These are phyloP conservation scores for Branchipolynoe longqiensis DNA, from an alignment of 2,888 invertebrate genomes.

Conservation along the genomic window DNA sequence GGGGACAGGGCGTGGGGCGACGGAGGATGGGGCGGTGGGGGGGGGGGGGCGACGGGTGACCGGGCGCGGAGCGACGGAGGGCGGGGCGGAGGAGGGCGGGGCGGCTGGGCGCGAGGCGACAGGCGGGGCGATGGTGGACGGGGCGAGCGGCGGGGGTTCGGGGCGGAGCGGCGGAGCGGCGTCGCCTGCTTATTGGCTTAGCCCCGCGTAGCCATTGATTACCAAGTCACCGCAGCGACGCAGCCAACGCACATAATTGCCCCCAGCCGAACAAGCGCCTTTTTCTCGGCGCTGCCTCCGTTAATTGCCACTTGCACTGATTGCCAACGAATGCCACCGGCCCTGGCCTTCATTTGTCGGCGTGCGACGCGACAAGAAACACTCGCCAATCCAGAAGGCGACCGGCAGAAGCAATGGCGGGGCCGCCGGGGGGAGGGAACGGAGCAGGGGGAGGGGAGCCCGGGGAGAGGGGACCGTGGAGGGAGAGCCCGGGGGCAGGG, in stretches of 20 bases:
- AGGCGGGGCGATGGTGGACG: neutral
- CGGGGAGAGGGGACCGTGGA: neutral
- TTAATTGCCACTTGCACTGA: constrained; percentile 59
- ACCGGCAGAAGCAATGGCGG: constrained; percentile 34
- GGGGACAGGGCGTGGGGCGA: neutral
- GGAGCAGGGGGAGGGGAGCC: neutral
- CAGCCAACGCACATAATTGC: constrained; percentile 57
- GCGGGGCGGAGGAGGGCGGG: neutral
- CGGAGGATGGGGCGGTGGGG: neutral
- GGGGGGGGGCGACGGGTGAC: constrained; percentile 12
- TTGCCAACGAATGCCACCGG: constrained; percentile 56
- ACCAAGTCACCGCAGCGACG: constrained; percentile 35
- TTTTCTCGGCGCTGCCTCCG: constrained; percentile 50
- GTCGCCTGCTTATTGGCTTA: constrained; percentile 52
- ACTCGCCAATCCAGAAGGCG: constrained; percentile 23
- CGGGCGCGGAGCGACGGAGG: too few relatives aligned
- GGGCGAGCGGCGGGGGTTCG: neutral
- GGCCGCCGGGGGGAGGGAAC: neutral
- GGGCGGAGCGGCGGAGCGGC: neutral
- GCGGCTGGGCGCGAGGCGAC: neutral
- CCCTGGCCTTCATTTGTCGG: constrained; percentile 54
- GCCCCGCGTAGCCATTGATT: constrained; percentile 49
- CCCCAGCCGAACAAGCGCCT: constrained; percentile 45
- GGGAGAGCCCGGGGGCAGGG: neutral
- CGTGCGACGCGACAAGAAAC: constrained; percentile 10